Evolutionary conservation across 1,140 invertebrate species (phyloP), one percentile per base, ranked within the genome.

Genomic region (Potamilus streckersoni): DNA sequence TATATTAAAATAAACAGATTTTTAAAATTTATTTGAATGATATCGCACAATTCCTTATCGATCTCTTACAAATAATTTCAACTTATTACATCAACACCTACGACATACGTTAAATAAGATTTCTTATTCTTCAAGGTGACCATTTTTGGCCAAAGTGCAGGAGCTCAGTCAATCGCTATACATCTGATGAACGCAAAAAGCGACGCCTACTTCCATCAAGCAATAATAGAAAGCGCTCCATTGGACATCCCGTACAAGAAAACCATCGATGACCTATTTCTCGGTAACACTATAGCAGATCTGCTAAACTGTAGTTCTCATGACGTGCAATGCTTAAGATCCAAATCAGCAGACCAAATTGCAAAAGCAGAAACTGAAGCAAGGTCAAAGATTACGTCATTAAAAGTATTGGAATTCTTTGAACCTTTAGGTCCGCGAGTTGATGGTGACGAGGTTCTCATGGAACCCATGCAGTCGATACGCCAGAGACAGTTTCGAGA

Each of bases 141-240:
- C 12, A 55, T 86, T 31, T 86, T 84, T 67, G 85, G 85, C 15
- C 82, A 85, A 65, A 85, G 83, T 70, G 85, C 85, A 31, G 85
- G 85, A n/a, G 85, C 75, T 17, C 80, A 82, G 73, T 84, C 82
- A 16, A 74, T 73, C 16, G 14, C 79, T 2, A 72, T 81, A 15
- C 83, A 85, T 71, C 23, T 84, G 73, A 81, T 80, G 66, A 61
- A 67, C 12, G 20, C 73, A n/a, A 27, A 68, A 15, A 74, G 76
- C 20, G 61, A 69, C n/a, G 17, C 65, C 11, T 69, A 76, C 16
- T 84, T 82, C 72, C 71, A 73, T 15, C 63, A 70, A 49, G 79
- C 71, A 65, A 84, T 84, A 57, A 67, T 82, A 19, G 79, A 84
- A 69, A 82, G 81, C 49, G 69, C 83, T 15, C 83, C 83, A 0